Conservation (phyloP, 2,888 invertebrate genomes). For the Hemithea aestivaria region DNA sequence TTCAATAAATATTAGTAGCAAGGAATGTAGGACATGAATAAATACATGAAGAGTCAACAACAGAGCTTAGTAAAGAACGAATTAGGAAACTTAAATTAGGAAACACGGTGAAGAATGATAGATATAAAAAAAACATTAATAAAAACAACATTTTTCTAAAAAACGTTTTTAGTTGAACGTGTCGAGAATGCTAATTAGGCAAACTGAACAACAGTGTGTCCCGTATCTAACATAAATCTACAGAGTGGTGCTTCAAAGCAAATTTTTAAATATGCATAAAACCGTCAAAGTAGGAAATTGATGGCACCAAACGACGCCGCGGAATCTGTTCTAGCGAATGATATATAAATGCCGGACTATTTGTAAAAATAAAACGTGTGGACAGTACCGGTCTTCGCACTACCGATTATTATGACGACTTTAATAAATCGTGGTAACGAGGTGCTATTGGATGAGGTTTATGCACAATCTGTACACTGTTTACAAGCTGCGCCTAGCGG, state of each 20-base stretch:
- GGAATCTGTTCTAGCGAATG: conserved; percentile 58
- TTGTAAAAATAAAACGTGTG: conserved; percentile 67
- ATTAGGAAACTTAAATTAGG: too few relatives aligned
- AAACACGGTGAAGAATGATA: too few relatives aligned
- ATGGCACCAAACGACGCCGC: conserved; percentile 47
- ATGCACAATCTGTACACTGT: too few relatives aligned
- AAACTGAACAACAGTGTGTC: conserved; percentile 39
- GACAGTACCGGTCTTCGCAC: conserved; percentile 41
- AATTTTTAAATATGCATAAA: conserved; percentile 76
- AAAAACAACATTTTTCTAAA: too few relatives aligned
- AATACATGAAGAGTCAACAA: too few relatives aligned
- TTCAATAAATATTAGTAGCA: too few relatives aligned
- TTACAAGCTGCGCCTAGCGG: too few relatives aligned
- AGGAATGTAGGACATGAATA: too few relatives aligned
- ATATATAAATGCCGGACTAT: conserved; percentile 61
- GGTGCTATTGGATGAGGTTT: background rate
- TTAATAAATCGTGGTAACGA: conserved; percentile 9
- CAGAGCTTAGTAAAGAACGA: too few relatives aligned
- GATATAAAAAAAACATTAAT: too few relatives aligned
- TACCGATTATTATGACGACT: conserved; percentile 13
- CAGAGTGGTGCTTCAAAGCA: conserved; percentile 64
- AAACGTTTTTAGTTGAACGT: too few relatives aligned
- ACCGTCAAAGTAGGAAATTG: conserved; percentile 70
- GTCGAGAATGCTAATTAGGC: conserved; percentile 6
- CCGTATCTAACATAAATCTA: conserved; percentile 58